Conservation (phyloP, 2,888 invertebrate genomes). For the Beris chalybata region DNA sequence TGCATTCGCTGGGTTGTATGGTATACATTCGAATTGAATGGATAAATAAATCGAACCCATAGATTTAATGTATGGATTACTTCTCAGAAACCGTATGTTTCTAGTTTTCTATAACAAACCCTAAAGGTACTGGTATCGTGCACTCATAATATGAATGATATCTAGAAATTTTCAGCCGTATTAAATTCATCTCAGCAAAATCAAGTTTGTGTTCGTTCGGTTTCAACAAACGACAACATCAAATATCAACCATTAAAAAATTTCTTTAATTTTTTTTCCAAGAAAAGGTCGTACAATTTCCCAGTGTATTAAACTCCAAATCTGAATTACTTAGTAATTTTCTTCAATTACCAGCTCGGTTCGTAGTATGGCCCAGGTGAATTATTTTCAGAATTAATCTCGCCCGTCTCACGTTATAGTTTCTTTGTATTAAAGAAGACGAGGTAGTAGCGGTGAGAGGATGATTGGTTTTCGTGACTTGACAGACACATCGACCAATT, state of each 20-base stretch:
- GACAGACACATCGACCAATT: conserved; percentile 22
- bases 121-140: not conserved
- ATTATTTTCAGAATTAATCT: too few relatives aligned
- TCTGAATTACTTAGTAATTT: conserved; percentile 19
- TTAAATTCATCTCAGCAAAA: not conserved
- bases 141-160: conserved; percentile 7
- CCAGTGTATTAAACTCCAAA: conserved; percentile 13
- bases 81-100: conserved; percentile 15
- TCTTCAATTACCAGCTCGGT: conserved; percentile 9
- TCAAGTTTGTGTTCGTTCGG: conserved; percentile 4
- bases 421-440: not conserved
- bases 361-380: too few relatives aligned
- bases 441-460: conserved; percentile 1
- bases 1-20: conserved; percentile 3
- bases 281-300: conserved; percentile 8
- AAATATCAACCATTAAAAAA: not conserved
- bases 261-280: not conserved
- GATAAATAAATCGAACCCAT: conserved; percentile 10
- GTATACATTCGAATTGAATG: conserved; percentile 23
- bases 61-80: conserved; percentile 25
- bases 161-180: not conserved
- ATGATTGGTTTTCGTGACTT: conserved; percentile 23
- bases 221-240: not conserved
- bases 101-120: conserved; percentile 3
- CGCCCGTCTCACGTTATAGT: not conserved